Evolutionary conservation across 1,140 invertebrate species (phyloP).

Genomic region (Ceratina calcarata): DNA sequence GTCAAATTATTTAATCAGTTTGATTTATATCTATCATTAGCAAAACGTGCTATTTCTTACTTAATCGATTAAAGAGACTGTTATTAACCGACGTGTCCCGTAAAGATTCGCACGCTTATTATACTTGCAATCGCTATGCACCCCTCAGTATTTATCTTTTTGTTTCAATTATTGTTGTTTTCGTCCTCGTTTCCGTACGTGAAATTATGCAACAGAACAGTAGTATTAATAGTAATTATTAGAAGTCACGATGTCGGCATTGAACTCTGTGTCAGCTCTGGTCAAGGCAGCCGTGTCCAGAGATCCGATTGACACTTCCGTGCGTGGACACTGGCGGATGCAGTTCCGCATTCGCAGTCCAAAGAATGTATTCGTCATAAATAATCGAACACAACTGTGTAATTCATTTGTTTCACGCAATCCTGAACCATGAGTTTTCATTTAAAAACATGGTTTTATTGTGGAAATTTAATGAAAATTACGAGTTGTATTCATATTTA

Average conservation of each 20-base stretch:
- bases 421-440: not conserved
- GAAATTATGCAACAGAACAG: conserved; percentile 61
- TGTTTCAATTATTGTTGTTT: not conserved
- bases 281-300: conserved; percentile 67
- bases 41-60: not conserved
- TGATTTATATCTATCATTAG: not conserved
- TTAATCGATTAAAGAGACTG: not conserved
- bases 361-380: not conserved
- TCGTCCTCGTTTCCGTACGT: conserved; percentile 28
- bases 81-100: not conserved
- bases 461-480: not conserved
- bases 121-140: not conserved
- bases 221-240: conserved; percentile 65
- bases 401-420: not conserved
- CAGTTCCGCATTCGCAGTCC: conserved; percentile 7
- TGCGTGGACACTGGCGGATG: conserved; percentile 8
- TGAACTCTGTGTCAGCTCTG: conserved; percentile 62
- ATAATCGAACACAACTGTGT: not conserved
- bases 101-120: conserved; percentile 11
- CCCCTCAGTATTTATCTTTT: not conserved
- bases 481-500: not conserved
- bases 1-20: not conserved
- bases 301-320: conserved; percentile 38
- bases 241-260: conserved; percentile 68
- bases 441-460: not conserved